A percentile compares a stretch with the other conserved stretches of the same genome.
phyloP scores from a whole-genome alignment of 30 jellyfish, hydroid and myxozoan genomes.

The Pelagia noctiluca region DNA sequence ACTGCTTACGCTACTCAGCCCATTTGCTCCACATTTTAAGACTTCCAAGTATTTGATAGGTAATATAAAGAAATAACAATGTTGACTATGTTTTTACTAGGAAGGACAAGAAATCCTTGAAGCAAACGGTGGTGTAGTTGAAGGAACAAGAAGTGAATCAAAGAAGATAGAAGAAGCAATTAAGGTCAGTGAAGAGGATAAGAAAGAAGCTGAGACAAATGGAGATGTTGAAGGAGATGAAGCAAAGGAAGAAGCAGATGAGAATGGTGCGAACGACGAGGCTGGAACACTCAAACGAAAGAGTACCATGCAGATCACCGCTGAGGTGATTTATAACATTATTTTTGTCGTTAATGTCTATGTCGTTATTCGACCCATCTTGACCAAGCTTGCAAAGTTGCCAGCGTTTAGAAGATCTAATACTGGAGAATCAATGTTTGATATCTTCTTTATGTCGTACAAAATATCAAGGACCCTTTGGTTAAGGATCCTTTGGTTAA shows the following conservation, averaged over 20 bases:
- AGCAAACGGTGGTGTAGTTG: constrained; percentile 66
- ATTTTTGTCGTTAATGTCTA: not conserved
- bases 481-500: not conserved
- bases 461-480: not conserved
- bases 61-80: not conserved
- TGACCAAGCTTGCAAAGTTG: not conserved
- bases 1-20: no score
- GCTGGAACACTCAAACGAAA: constrained; percentile 68
- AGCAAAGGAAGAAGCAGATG: constrained; percentile 35
- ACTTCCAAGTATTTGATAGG: not conserved
- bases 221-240: constrained; percentile 23
- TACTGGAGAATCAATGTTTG: no score
- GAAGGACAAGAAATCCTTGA: constrained; percentile 74
- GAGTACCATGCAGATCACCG: constrained; percentile 79
- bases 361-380: not conserved
- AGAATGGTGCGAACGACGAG: constrained; percentile 45
- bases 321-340: constrained; percentile 53
- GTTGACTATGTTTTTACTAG: constrained; percentile 9
- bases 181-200: constrained; percentile 64
- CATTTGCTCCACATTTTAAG: not conserved
- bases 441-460: not conserved
- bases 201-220: constrained; percentile 12
- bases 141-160: constrained; percentile 75
- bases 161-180: constrained; percentile 68
- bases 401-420: not conserved